Percentiles rank a stretch among this genome's conserved stretches.
Conservation (phyloP, 2,797 vertebrate genomes). For the Sebastes nivosus region DNA sequence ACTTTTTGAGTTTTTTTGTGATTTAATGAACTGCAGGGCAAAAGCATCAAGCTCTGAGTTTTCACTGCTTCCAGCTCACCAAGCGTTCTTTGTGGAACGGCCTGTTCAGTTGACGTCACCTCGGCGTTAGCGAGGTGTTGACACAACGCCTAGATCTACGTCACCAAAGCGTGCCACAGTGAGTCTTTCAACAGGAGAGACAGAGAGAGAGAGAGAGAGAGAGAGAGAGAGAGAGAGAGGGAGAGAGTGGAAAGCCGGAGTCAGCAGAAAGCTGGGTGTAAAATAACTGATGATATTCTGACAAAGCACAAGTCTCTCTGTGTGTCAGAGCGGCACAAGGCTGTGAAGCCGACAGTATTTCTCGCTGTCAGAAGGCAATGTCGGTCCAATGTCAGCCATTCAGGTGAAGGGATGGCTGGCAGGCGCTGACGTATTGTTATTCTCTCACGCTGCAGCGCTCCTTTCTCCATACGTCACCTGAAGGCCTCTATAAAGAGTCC, state of each 20-base stretch:
- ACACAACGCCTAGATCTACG: slow-evolving; percentile 51
- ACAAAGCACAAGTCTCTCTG: slow-evolving; percentile 25
- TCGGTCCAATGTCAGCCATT: slow-evolving; percentile 28
- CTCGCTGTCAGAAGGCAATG: slow-evolving; percentile 40
- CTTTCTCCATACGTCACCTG: slow-evolving; percentile 19
- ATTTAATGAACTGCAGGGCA: background rate
- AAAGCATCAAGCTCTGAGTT: background rate
- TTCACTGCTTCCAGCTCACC: slow-evolving; percentile 3
- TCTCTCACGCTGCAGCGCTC: background rate
- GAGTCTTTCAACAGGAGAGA: slow-evolving; percentile 38
- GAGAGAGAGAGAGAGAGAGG: background rate
- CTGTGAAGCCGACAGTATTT: slow-evolving; percentile 20
- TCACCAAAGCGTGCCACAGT: slow-evolving; percentile 33
- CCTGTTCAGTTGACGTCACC: slow-evolving; percentile 39
- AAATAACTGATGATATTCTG: slow-evolving; percentile 60
- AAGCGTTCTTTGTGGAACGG: slow-evolving; percentile 13
- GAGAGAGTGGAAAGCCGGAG: slow-evolving; percentile 42
- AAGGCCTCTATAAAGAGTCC: slow-evolving; percentile 16
- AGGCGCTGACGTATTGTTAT: slow-evolving; percentile 23
- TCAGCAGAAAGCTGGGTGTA: slow-evolving; percentile 70
- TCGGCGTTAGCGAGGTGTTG: slow-evolving; percentile 39
- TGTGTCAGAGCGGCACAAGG: background rate
- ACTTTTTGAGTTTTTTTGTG: background rate
- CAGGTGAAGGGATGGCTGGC: slow-evolving; percentile 8
- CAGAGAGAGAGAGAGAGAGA: too few relatives aligned